Conservation (phyloP, 1,140 invertebrate genomes). For the Colletes gigas region DNA sequence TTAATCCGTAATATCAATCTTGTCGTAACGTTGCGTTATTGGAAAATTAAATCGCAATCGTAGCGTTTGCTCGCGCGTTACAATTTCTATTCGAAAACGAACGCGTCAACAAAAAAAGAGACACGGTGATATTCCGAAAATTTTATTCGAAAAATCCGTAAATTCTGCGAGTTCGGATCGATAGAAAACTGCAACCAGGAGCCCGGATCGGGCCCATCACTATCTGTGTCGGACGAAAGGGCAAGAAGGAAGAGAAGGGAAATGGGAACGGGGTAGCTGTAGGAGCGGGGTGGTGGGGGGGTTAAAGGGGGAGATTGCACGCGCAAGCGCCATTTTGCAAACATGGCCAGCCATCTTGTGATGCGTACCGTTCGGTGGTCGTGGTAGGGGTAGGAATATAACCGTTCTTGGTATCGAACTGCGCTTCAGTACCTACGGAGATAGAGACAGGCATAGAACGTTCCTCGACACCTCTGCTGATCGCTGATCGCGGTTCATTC, state of each 20-base stretch:
- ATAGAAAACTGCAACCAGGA: constrained; percentile 2
- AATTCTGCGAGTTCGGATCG: neutral
- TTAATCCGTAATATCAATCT: no score
- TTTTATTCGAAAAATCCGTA: constrained; percentile 24
- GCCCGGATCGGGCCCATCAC: constrained; percentile 36
- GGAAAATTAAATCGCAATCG: no score
- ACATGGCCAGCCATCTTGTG: constrained; percentile 74
- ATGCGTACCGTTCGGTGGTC: constrained; percentile 43
- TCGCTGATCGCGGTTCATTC: constrained; percentile 29
- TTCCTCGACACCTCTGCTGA: constrained; percentile 30
- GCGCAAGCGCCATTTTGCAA: constrained; percentile 76
- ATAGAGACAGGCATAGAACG: constrained; percentile 62
- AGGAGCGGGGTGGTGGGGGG: constrained; percentile 32
- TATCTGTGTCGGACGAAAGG: constrained; percentile 14
- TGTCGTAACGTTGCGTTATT: no score
- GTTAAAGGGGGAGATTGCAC: constrained; percentile 42
- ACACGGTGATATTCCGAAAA: no score
- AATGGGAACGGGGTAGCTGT: constrained; percentile 35
- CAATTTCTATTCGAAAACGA: no score
- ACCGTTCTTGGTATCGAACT: constrained; percentile 77
- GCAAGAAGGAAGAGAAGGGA: constrained; percentile 52
- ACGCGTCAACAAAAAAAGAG: no score
- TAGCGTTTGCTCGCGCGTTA: no score
- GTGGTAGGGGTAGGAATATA: constrained; percentile 73
- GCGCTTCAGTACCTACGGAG: constrained; percentile 71